phyloP scores from a whole-genome alignment of 2,797 vertebrate species.

The Chelmon rostratus region DNA sequence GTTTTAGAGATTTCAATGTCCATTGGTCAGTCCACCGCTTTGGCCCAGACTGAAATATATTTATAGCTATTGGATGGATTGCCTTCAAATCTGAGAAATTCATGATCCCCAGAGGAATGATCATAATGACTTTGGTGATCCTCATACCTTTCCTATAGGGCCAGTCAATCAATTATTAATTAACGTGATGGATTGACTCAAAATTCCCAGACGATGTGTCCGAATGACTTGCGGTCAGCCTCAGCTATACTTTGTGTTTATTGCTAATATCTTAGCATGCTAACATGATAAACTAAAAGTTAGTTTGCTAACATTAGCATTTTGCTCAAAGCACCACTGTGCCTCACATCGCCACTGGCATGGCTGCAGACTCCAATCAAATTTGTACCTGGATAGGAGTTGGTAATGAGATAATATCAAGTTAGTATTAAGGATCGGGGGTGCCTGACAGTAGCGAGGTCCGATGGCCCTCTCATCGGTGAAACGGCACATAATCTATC shows the following conservation, averaged over 20 bases:
- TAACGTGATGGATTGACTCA: no score
- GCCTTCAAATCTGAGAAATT: background rate
- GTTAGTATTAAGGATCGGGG: background rate
- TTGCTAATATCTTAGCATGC: background rate
- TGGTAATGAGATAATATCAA: background rate
- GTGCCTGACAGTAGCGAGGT: background rate
- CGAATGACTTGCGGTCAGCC: no score
- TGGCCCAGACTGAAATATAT: no score
- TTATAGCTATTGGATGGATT: no score
- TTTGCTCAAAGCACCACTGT: background rate
- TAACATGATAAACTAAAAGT: background rate
- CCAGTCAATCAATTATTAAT: no score
- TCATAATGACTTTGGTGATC: background rate
- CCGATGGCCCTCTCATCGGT: background rate
- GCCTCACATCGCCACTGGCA: background rate
- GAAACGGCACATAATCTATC: slow-evolving; percentile 37
- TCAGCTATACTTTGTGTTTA: background rate
- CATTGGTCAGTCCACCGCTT: no score
- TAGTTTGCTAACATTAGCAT: background rate
- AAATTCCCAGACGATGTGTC: no score
- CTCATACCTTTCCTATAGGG: background rate
- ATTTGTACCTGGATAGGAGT: background rate
- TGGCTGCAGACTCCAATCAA: background rate
- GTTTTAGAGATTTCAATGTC: no score
- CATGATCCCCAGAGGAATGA: background rate